Conservation (phyloP, 2,888 invertebrate species). For the Megamerina dolium region DNA sequence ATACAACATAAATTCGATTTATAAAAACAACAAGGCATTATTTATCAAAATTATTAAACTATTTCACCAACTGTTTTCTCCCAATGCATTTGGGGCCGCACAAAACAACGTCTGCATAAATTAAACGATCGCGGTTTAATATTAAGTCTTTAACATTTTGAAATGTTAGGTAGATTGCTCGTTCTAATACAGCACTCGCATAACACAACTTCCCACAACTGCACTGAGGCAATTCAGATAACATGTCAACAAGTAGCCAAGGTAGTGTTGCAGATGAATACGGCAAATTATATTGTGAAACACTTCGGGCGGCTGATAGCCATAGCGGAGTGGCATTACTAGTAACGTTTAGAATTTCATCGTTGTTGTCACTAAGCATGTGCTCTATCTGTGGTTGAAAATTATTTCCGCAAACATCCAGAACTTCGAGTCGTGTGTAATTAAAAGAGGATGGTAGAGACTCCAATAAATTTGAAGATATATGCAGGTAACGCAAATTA, state of each 20-base stretch:
- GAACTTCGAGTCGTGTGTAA: conserved; percentile 33
- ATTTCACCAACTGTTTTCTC: conserved; percentile 19
- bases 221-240: conserved; percentile 41
- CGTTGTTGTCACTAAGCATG: not conserved
- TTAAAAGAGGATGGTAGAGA: conserved; percentile 44
- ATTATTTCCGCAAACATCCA: conserved; percentile 46
- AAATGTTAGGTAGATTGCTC: conserved; percentile 38
- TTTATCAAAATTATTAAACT: too few relatives aligned
- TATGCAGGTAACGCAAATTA: conserved; percentile 36
- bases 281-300: conserved; percentile 31
- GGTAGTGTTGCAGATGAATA: conserved; percentile 33
- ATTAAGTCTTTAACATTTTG: conserved; percentile 40
- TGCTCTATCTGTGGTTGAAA: conserved; percentile 27
- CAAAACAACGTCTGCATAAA: conserved; percentile 43
- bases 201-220: conserved; percentile 42
- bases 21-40: too few relatives aligned
- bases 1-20: too few relatives aligned
- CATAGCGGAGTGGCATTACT: conserved; percentile 30
- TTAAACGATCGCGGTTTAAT: conserved; percentile 44
- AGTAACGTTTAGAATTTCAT: too few relatives aligned
- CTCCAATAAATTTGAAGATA: conserved; percentile 40
- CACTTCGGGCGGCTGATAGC: conserved; percentile 37
- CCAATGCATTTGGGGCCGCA: conserved; percentile 37
- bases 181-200: conserved; percentile 31
- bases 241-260: conserved; percentile 36